Evolutionary conservation across 2,797 vertebrate genomes (phyloP).

Genomic region (Sebastes variabilis): DNA sequence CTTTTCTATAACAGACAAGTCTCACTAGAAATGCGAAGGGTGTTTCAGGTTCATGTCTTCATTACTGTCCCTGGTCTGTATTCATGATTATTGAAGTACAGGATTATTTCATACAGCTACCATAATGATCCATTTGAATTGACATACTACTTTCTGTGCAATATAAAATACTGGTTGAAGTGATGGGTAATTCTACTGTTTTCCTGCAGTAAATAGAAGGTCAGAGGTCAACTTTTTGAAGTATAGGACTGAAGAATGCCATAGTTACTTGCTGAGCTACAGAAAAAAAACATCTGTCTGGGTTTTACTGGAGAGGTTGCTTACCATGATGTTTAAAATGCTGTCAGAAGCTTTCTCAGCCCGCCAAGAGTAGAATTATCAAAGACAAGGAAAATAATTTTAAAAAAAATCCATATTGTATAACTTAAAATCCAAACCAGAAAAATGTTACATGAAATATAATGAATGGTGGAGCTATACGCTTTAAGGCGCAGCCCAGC

Average conservation of each 20-base stretch:
- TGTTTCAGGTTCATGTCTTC: not conserved
- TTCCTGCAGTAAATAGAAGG: not conserved
- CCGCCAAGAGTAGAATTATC: not conserved
- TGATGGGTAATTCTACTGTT: not conserved
- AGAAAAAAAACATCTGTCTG: not conserved
- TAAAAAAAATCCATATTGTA: not conserved
- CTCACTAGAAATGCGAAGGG: not conserved
- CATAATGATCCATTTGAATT: not conserved
- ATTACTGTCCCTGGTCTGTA: not conserved
- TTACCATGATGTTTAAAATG: slow-evolving; percentile 3
- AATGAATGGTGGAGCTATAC: not conserved
- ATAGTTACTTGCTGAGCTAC: not conserved
- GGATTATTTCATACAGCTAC: not conserved
- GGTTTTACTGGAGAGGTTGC: not conserved
- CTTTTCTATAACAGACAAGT: not conserved
- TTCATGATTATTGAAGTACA: not conserved
- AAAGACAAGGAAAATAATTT: not conserved
- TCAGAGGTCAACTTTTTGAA: not conserved
- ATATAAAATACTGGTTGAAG: not conserved
- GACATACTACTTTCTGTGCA: not conserved
- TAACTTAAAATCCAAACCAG: slow-evolving; percentile 8
- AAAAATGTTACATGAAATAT: slow-evolving; percentile 6
- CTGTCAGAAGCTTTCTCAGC: not conserved
- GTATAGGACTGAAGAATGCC: not conserved
- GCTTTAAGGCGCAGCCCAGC: not conserved